phyloP scores from a whole-genome alignment of 2,113 vertebrate genomes.

The Callocephalon fimbriatum region DNA sequence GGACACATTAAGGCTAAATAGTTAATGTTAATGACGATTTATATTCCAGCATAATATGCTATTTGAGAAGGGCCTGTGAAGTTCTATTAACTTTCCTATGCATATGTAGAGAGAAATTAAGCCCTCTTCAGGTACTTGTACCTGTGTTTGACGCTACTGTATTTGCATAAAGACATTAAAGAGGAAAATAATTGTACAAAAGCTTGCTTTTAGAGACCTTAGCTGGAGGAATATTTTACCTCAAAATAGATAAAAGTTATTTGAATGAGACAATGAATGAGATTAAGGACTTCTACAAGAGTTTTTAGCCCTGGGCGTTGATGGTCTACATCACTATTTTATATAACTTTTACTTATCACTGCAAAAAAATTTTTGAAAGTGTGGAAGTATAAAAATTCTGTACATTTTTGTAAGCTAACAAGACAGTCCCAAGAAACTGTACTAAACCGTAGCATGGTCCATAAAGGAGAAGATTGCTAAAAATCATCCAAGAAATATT shows the following conservation, averaged over 20 bases:
- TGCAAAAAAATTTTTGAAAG: neutral
- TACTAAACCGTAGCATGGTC: neutral
- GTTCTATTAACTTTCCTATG: neutral
- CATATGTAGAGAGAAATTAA: neutral
- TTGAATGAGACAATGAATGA: neutral
- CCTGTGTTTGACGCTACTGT: neutral
- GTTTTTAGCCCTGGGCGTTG: neutral
- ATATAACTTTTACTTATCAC: neutral
- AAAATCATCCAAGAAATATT: neutral
- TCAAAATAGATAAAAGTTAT: neutral
- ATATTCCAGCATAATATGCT: neutral
- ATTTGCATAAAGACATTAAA: neutral
- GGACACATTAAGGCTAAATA: neutral
- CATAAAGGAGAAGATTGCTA: neutral
- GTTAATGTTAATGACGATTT: neutral
- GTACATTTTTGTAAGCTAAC: neutral
- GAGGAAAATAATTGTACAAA: neutral
- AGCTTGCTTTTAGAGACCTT: neutral
- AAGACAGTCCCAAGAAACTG: neutral
- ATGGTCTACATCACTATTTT: neutral
- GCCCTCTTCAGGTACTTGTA: neutral
- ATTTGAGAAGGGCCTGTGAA: neutral
- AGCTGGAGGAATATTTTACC: neutral
- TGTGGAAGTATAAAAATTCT: neutral
- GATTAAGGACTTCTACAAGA: neutral